Conservation (phyloP, 2,888 invertebrate genomes). For the Bimastos eiseni region DNA sequence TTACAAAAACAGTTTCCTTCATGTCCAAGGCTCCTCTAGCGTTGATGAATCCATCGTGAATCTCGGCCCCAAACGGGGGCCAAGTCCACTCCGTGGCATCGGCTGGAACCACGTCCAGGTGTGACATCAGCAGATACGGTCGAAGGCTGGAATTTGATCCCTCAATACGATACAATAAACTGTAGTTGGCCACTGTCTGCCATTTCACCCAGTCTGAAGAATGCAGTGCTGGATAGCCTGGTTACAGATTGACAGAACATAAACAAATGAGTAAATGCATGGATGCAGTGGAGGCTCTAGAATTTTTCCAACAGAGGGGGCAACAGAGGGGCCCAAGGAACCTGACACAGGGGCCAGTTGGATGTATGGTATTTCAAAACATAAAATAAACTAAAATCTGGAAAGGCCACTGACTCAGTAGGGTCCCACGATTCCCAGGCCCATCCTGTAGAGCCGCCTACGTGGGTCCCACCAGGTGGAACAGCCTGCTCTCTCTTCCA, state of each 20-base stretch:
- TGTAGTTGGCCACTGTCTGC: conserved; percentile 59
- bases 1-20: conserved; percentile 64
- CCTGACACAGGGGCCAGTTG: no score
- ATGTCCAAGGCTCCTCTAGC: conserved; percentile 66
- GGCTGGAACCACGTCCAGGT: conserved; percentile 66
- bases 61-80: conserved; percentile 63
- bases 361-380: no score
- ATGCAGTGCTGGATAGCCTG: conserved; percentile 52
- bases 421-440: no score
- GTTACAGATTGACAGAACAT: conserved; percentile 34
- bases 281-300: no score
- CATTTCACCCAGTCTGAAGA: conserved; percentile 49
- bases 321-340: no score
- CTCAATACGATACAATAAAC: conserved; percentile 62
- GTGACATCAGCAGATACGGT: conserved; percentile 65
- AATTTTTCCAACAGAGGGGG: no score
- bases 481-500: no score
- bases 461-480: no score
- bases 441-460: no score
- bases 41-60: conserved; percentile 64
- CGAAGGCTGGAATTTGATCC: conserved; percentile 57
- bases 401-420: no score
- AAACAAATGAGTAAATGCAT: not conserved
- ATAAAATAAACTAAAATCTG: no score
- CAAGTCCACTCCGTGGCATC: conserved; percentile 51